Evolutionary conservation across 2,888 invertebrate species (phyloP).

Genomic region (Emmelina monodactyla): DNA sequence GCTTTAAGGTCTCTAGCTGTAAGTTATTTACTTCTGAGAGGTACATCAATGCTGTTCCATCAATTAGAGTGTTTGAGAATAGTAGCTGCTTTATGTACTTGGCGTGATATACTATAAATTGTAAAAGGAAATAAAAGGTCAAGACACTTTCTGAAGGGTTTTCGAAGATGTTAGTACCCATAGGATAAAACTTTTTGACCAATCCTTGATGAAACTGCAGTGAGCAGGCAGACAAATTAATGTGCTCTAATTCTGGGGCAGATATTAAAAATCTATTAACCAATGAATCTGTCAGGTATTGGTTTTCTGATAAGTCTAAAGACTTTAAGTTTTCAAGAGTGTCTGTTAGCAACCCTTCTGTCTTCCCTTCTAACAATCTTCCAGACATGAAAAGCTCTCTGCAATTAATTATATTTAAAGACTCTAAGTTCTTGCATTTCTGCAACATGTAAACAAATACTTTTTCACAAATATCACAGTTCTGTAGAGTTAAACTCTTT

Average conservation of each 20-base stretch:
- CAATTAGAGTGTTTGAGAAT: conserved; percentile 74
- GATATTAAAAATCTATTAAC: conserved; percentile 71
- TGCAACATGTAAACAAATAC: conserved; percentile 67
- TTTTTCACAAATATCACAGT: conserved; percentile 71
- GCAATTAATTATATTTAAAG: conserved; percentile 69
- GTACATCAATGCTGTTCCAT: conserved; percentile 66
- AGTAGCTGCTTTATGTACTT: conserved; percentile 65
- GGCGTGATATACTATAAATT: conserved; percentile 62
- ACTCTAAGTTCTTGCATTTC: conserved; percentile 62
- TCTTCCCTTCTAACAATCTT: conserved; percentile 67
- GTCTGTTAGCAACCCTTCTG: conserved; percentile 54
- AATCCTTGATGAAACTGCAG: conserved; percentile 75
- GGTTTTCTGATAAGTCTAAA: conserved; percentile 71
- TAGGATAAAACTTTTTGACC: conserved; percentile 73
- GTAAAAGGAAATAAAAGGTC: conserved; percentile 72
- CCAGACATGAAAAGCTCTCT: conserved; percentile 79
- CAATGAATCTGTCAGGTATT: conserved; percentile 78
- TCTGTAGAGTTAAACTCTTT: conserved; percentile 60
- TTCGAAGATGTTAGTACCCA: conserved; percentile 32
- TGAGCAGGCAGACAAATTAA: conserved; percentile 73
- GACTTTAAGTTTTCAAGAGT: conserved; percentile 60
- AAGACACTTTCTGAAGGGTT: conserved; percentile 73
- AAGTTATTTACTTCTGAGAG: conserved; percentile 62
- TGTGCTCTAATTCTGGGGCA: conserved; percentile 64
- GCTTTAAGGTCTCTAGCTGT: conserved; percentile 53